Base-by-base conservation (phyloP, 2,113 vertebrate species). In the Rhinopomastus cyanomelas region DNA sequence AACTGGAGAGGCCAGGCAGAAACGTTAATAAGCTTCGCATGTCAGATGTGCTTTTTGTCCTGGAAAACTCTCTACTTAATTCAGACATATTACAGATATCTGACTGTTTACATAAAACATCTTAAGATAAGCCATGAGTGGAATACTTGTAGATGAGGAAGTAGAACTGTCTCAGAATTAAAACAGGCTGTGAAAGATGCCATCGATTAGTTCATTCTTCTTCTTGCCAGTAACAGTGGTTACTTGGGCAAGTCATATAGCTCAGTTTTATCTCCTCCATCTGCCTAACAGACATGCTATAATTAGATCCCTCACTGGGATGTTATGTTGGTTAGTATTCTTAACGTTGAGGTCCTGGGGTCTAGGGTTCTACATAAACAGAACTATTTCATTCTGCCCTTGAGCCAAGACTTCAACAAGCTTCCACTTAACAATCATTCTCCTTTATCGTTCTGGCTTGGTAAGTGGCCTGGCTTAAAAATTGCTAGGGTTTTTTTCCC, bases 201-300 rank as follows among this genome's bases (percentile, higher is more conserved):
- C 32, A 76, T 84, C 91, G 86, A 89, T 93, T 85, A 81, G 32
- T 89, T 88, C 44, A 57, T 82, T 89, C 69, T 73, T 88, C 30
- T 27, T 87, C 76, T 79, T 86, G 53, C 72, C 73, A 73, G 73
- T 64, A 93, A 83, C 62, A 90, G 62, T 56, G 81, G 82, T 90
- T 93, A 86, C 66, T 88, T 75, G 77, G 61, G 57, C 59, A 92
- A 90, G 79, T 85, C 22, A 88, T 93, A 95, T 93, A 93, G 91
- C 32, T 94, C 3, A 2, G 44, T 81, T 89, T 95, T 92, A 93
- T 81, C 79, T 95, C 71, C 85, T 68, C 83, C 78, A 90, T 87
- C 81, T 90, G 62, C 68, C 68, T 68, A 90, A 93, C 52, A 91
- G 69, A 77, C 81, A 88, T 12, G 80, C 49, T 94, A 75, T 85